Base-by-base conservation (phyloP, 2,888 invertebrate species). In the Trachelus tabidus region DNA sequence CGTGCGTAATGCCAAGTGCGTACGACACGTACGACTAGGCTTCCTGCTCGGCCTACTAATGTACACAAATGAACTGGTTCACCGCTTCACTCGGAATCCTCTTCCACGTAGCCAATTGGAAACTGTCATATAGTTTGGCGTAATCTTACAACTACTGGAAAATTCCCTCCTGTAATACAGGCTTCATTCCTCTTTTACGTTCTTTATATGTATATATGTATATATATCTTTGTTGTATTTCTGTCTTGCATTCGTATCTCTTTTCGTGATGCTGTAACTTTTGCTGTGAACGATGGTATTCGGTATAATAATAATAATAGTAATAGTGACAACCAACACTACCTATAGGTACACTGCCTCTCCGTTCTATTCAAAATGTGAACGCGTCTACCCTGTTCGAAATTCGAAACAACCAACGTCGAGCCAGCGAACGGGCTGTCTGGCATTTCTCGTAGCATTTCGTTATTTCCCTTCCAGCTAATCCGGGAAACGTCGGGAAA, bases 61-160 rank as follows among this genome's bases (percentile, higher is more conserved):
- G 74, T 73, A 34, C 74, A 35, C 37, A 71, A 71, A 71, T 71
- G 71, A 71, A 71, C 71, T 71, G 33, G 71, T 71, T 71, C 71
- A 71, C 71, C 71, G 15, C 33, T 33, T 30, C 12, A 12, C 71
- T 71, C 31, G 71, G 31, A 31, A 31, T 71, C 71, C 71, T 71
- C 31, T 12, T 71, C 9, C 71, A 71, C 31, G 71, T 71, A 71
- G 30, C 33, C 33, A 31, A 71, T 71, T 33, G 71, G 40, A 56
- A 56, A 56, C 23, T 56, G 40, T 56, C 40, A 56, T 56, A 23
- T 56, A 56, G 40, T 56, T 23, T 56, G 15, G 40, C 40, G 40
- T 23, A 56, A 56, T 56, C 23, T 56, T 23, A 56, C 40, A 2
- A 56, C 23, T 9, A 23, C 23, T 56, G 23, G 6, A 56, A 56